Percentiles rank a stretch among this genome's conserved stretches.
These are phyloP conservation scores for Cladorhizidae sp. DNA, from an alignment of 37 sponge, comb jelly and placozoan genomes.

Conservation along the genomic window DNA sequence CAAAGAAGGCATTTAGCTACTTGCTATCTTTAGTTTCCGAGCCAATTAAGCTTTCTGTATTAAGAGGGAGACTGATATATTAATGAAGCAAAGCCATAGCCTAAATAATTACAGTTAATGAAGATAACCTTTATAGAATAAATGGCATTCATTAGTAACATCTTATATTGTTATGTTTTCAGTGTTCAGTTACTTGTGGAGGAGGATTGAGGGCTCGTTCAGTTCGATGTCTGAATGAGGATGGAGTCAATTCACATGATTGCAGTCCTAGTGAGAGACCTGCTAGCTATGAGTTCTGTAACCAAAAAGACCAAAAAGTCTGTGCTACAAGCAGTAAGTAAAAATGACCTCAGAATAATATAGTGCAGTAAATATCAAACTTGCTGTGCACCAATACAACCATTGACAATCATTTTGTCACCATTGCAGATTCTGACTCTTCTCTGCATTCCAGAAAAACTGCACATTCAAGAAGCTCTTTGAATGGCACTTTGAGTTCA, in stretches of 20 bases:
- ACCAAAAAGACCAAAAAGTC: conserved; percentile 6
- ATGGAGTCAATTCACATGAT: background rate
- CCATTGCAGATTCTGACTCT: background rate
- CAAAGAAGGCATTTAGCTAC: too few species aligned
- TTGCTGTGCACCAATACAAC: background rate
- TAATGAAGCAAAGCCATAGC: too few species aligned
- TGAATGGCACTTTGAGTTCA: too few species aligned
- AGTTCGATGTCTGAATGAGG: conserved; percentile 21
- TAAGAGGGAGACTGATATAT: too few species aligned
- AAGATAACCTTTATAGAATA: too few species aligned
- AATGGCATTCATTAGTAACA: too few species aligned
- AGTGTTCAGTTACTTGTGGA: conserved; percentile 49
- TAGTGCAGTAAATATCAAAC: background rate
- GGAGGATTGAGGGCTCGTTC: conserved; percentile 18
- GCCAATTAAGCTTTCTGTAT: too few species aligned
- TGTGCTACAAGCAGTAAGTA: conserved; percentile 11
- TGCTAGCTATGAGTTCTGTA: conserved; percentile 14
- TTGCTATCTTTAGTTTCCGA: too few species aligned
- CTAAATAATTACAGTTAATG: too few species aligned
- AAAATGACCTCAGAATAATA: too few species aligned
- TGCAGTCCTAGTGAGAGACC: conserved; percentile 1
- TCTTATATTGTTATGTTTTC: background rate
- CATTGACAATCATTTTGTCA: background rate
- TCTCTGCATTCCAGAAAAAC: too few species aligned
- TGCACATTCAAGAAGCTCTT: too few species aligned